These are phyloP conservation scores for Epinephelus malabaricus DNA, from an alignment of 2,797 vertebrate genomes.

Conservation along the genomic window DNA sequence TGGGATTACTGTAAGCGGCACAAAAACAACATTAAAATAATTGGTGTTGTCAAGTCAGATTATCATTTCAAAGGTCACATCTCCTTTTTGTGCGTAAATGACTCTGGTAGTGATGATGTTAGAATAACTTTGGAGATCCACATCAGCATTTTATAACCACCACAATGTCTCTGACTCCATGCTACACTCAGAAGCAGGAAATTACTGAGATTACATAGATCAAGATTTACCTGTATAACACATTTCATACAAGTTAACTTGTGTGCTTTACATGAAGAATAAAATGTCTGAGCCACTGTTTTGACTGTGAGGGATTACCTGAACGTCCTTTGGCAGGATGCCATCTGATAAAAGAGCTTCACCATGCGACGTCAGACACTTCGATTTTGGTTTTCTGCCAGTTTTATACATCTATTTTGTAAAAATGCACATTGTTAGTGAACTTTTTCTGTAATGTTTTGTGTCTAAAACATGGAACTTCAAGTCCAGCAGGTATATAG, in stretches of 20 bases:
- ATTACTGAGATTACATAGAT: constrained; percentile 20
- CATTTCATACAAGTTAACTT: not conserved
- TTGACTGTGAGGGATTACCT: constrained; percentile 2
- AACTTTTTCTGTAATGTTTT: no score
- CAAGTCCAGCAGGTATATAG: no score
- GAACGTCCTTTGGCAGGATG: constrained; percentile 32
- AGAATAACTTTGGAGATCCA: constrained; percentile 3
- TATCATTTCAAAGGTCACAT: constrained; percentile 36
- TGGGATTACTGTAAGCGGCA: constrained; percentile 49
- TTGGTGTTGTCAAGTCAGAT: constrained; percentile 13
- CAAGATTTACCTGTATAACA: constrained; percentile 9
- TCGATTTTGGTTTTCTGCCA: not conserved
- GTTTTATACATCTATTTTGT: no score
- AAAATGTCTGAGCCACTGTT: constrained; percentile 20
- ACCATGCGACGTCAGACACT: not conserved
- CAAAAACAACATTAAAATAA: constrained; percentile 38
- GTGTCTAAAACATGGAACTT: no score
- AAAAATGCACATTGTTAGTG: no score
- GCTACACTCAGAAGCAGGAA: not conserved
- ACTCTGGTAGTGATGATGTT: not conserved
- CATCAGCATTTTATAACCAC: not conserved
- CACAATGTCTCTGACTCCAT: not conserved
- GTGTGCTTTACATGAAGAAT: constrained; percentile 10
- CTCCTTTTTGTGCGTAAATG: not conserved
- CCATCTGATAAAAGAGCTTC: constrained; percentile 20